Conservation (phyloP, 2,113 vertebrate species). For the Emydocephalus ijimae region DNA sequence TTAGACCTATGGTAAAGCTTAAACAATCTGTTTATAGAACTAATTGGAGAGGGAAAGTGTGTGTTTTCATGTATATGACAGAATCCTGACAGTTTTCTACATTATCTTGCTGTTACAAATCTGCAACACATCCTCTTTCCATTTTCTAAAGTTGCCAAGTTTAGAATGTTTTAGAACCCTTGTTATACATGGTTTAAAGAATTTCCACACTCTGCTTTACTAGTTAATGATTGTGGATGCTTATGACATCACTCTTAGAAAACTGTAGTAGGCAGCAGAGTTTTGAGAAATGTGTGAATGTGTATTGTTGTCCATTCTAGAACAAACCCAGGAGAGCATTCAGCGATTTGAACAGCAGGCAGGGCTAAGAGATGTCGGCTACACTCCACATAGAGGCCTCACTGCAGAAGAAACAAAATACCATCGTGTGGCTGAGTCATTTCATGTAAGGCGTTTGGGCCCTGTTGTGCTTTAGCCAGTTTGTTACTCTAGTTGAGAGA, state of each 20-base stretch:
- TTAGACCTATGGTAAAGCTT: not conserved
- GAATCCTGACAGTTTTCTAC: not conserved
- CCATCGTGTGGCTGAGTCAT: constrained; percentile 80
- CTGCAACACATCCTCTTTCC: not conserved
- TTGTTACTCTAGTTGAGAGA: not conserved
- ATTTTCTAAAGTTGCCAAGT: not conserved
- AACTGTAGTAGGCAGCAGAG: not conserved
- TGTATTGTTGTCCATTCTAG: constrained; percentile 67
- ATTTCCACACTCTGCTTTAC: not conserved
- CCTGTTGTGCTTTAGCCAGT: not conserved
- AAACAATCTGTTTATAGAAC: not conserved
- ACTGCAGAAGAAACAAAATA: constrained; percentile 88
- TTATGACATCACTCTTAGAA: constrained; percentile 6
- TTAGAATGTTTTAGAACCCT: not conserved
- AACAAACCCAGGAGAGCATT: constrained; percentile 89
- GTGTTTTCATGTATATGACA: not conserved
- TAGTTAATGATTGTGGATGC: no score
- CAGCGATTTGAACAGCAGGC: constrained; percentile 91
- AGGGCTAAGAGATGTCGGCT: constrained; percentile 86
- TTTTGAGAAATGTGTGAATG: constrained; percentile 31
- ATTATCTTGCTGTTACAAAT: not conserved
- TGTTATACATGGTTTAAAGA: not conserved
- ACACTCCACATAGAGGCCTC: constrained; percentile 91
- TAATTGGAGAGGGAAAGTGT: not conserved
- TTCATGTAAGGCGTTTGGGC: constrained; percentile 77